Evolutionary conservation across 1,140 invertebrate genomes (phyloP).

Genomic region (Bombus breviceps): DNA sequence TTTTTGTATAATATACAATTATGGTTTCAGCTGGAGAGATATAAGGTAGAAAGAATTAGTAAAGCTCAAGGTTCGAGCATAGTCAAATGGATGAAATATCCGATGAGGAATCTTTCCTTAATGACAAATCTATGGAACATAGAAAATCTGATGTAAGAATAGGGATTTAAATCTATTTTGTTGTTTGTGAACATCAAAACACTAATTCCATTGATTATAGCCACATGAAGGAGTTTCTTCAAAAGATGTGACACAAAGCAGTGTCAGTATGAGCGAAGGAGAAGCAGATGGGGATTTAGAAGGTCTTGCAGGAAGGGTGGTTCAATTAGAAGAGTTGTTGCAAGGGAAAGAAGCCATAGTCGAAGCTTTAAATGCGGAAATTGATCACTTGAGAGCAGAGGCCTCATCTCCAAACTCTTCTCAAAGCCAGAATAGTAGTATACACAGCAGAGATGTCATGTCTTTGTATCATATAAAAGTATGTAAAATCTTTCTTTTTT

Average conservation of each 20-base stretch:
- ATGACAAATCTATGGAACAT: conserved; percentile 66
- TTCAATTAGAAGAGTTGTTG: conserved; percentile 75
- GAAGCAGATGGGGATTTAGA: conserved; percentile 80
- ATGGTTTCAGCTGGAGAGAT: conserved; percentile 68
- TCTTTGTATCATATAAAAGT: conserved; percentile 77
- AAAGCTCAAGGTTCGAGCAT: conserved; percentile 36
- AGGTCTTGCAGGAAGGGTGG: conserved; percentile 77
- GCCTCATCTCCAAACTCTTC: conserved; percentile 78
- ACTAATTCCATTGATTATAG: conserved; percentile 42
- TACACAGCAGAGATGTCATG: conserved; percentile 73
- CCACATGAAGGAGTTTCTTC: conserved; percentile 70
- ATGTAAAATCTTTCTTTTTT: conserved; percentile 27
- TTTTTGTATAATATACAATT: not conserved
- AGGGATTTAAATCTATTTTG: not conserved
- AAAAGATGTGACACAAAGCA: conserved; percentile 74
- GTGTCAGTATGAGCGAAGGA: conserved; percentile 80
- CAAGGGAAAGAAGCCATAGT: conserved; percentile 78
- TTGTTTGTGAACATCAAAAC: not conserved
- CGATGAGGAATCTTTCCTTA: conserved; percentile 71
- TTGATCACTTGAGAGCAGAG: conserved; percentile 77
- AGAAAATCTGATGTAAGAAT: conserved; percentile 67
- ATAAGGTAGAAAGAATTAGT: conserved; percentile 62
- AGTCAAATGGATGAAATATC: conserved; percentile 64
- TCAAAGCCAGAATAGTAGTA: conserved; percentile 77
- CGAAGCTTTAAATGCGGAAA: conserved; percentile 77